Evolutionary conservation across 1,140 invertebrate species (phyloP).

Genomic region (Heliconius melpomene): DNA sequence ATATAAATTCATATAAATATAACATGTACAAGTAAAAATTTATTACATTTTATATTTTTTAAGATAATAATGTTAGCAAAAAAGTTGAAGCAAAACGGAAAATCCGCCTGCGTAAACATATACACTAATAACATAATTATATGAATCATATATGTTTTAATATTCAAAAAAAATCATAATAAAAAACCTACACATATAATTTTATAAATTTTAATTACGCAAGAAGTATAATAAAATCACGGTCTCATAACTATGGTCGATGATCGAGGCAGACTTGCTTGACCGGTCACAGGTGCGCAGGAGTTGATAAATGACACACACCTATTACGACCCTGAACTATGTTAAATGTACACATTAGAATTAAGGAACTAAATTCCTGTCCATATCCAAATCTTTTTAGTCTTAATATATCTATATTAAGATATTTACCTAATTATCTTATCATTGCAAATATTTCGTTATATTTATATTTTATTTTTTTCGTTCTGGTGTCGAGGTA

Average conservation of each 20-base stretch:
- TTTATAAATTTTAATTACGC: constrained; percentile 38
- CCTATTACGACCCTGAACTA: constrained; percentile 37
- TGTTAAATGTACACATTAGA: constrained; percentile 18
- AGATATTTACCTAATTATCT: no score
- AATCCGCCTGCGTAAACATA: not conserved
- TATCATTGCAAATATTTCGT: no score
- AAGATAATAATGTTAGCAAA: not conserved
- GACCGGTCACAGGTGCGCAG: constrained; percentile 56
- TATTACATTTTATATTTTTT: no score
- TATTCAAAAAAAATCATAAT: not conserved
- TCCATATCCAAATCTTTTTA: not conserved
- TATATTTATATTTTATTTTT: no score
- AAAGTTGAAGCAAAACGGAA: not conserved
- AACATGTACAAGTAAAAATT: not conserved
- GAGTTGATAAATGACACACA: constrained; percentile 46
- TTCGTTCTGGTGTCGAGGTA: no score
- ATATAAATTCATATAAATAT: not conserved
- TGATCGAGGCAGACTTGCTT: constrained; percentile 46
- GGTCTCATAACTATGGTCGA: constrained; percentile 56
- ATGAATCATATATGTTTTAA: not conserved
- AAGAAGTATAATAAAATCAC: constrained; percentile 64
- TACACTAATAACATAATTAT: not conserved
- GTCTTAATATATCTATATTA: not conserved
- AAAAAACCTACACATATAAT: not conserved
- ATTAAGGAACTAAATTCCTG: not conserved